Evolutionary conservation across 2,888 invertebrate genomes (phyloP).

Genomic region (Candidula unifasciata): DNA sequence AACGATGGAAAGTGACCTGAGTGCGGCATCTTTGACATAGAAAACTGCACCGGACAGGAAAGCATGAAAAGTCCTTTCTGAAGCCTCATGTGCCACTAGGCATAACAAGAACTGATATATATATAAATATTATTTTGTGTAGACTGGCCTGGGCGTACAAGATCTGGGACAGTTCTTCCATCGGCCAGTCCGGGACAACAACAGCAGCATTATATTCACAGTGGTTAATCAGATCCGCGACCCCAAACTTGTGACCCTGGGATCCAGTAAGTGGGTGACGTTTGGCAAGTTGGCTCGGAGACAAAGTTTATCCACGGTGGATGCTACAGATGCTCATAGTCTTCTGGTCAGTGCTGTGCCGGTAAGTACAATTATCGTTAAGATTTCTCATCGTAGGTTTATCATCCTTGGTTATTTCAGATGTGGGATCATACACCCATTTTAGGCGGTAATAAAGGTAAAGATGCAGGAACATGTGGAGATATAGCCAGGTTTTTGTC

Average conservation of each 20-base stretch:
- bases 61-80: too few relatives aligned
- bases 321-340: conserved; percentile 73
- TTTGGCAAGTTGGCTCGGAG: conserved; percentile 89
- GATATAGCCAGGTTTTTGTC: too few relatives aligned
- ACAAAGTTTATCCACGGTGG: conserved; percentile 80
- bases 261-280: conserved; percentile 94
- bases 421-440: too few relatives aligned
- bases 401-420: not conserved
- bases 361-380: conserved; percentile 77
- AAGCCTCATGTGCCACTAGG: too few relatives aligned
- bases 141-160: conserved; percentile 92
- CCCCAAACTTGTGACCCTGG: conserved; percentile 86
- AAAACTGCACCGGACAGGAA: too few relatives aligned
- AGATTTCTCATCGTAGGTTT: not conserved
- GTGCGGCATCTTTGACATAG: too few relatives aligned
- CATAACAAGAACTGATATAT: too few relatives aligned
- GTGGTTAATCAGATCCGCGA: conserved; percentile 87
- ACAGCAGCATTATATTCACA: conserved; percentile 93
- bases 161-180: conserved; percentile 97
- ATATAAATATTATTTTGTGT: conserved; percentile 62
- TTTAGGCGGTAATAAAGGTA: too few relatives aligned
- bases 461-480: too few relatives aligned
- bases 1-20: too few relatives aligned
- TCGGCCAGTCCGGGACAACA: conserved; percentile 90
- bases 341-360: conserved; percentile 84